These are phyloP conservation scores for Meliscaeva auricollis DNA, from an alignment of 2,888 invertebrate genomes.

Conservation along the genomic window DNA sequence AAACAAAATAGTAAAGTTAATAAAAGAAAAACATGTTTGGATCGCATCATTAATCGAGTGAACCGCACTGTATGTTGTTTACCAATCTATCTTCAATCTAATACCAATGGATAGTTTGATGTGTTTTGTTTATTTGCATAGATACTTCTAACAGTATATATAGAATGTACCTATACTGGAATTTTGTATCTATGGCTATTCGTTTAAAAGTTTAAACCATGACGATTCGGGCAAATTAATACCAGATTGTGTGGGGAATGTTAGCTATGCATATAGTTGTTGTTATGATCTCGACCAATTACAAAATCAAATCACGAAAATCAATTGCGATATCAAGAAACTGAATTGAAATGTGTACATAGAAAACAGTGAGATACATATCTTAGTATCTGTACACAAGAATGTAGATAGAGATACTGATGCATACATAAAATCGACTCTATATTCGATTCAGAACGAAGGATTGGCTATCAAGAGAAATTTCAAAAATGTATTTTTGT, in stretches of 20 bases:
- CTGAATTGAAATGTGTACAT: constrained; percentile 10
- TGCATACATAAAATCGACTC: constrained; percentile 9
- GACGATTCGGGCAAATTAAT: constrained; percentile 68
- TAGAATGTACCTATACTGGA: no score
- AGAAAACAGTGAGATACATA: background rate
- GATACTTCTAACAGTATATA: constrained; percentile 2
- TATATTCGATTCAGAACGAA: constrained; percentile 12
- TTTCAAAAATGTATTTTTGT: no score
- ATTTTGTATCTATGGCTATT: constrained; percentile 10
- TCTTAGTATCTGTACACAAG: background rate
- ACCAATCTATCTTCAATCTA: constrained; percentile 63
- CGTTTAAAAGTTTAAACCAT: constrained; percentile 51
- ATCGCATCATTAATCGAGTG: background rate
- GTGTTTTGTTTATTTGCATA: constrained; percentile 22
- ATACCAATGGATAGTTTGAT: constrained; percentile 62
- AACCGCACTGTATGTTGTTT: constrained; percentile 10
- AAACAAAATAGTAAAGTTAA: no score
- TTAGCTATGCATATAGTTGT: constrained; percentile 5
- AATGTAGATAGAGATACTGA: constrained; percentile 1
- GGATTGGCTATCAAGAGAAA: background rate
- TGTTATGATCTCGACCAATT: constrained; percentile 64
- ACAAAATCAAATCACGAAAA: constrained; percentile 76
- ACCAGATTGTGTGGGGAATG: constrained; percentile 46
- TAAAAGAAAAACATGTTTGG: background rate
- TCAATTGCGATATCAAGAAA: constrained; percentile 70